These are phyloP conservation scores for Mesochorus sp. DNA, from an alignment of 2,888 invertebrate genomes.

Conservation along the genomic window DNA sequence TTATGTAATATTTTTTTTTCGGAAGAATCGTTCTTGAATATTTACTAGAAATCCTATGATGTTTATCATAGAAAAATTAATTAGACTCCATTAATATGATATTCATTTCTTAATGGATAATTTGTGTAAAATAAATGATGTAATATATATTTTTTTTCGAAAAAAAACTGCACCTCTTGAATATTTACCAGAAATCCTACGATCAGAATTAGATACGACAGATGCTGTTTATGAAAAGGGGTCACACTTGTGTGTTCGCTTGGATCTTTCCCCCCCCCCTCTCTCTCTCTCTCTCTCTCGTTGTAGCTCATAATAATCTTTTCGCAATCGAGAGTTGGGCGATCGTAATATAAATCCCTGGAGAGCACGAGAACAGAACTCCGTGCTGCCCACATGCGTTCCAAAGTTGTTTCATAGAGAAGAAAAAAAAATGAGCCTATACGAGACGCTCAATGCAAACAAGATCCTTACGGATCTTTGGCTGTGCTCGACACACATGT, in stretches of 20 bases:
- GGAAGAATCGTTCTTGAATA: no score
- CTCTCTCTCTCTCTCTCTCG: constrained; percentile 20
- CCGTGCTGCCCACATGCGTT: constrained; percentile 53
- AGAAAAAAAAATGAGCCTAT: constrained; percentile 19
- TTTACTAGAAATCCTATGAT: no score
- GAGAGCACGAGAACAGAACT: constrained; percentile 26
- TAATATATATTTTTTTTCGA: not conserved
- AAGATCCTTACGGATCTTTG: constrained; percentile 50
- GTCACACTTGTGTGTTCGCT: constrained; percentile 61
- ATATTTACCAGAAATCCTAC: not conserved
- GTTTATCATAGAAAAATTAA: not conserved
- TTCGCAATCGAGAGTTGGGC: constrained; percentile 61
- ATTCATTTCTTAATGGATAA: not conserved
- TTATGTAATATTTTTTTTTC: no score
- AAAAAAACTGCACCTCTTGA: no score
- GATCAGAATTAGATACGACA: constrained; percentile 30
- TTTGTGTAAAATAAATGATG: not conserved
- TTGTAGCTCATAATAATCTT: constrained; percentile 53
- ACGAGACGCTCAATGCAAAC: constrained; percentile 23
- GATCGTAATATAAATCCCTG: constrained; percentile 52
- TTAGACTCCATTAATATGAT: not conserved
- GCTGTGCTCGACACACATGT: constrained; percentile 2
- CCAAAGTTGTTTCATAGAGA: constrained; percentile 52
- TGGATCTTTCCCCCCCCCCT: no score
- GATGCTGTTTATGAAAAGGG: constrained; percentile 53